These are phyloP conservation scores for Bombyx mori DNA, from an alignment of 1,140 invertebrate genomes.

Conservation along the genomic window ASM3026992v2 NC_085131.1:2887501-2888000, in stretches of 20 bases:
- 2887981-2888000: conserved; percentile 51
- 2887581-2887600: conserved; percentile 49
- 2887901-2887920: conserved; percentile 23
- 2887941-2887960: conserved; percentile 32
- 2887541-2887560: conserved; percentile 38
- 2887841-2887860: conserved; percentile 33
- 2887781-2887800: conserved; percentile 50
- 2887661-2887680: conserved; percentile 59
- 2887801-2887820: conserved; percentile 31
- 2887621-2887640: conserved; percentile 22
- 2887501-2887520: conserved; percentile 13
- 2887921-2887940: conserved; percentile 33
- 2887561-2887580: conserved; percentile 46
- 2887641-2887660: conserved; percentile 40
- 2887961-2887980: conserved; percentile 34
- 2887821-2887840: conserved; percentile 57
- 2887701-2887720: conserved; percentile 49
- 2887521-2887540: conserved; percentile 24
- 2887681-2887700: conserved; percentile 62
- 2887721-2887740: conserved; percentile 57
- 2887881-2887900: conserved; percentile 9
- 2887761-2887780: conserved; percentile 33
- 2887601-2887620: conserved; percentile 37
- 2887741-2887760: conserved; percentile 41
- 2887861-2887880: conserved; percentile 36